Evolutionary conservation across 2,888 invertebrate genomes (phyloP).

Genomic region (Listrodromus nycthemerus): DNA sequence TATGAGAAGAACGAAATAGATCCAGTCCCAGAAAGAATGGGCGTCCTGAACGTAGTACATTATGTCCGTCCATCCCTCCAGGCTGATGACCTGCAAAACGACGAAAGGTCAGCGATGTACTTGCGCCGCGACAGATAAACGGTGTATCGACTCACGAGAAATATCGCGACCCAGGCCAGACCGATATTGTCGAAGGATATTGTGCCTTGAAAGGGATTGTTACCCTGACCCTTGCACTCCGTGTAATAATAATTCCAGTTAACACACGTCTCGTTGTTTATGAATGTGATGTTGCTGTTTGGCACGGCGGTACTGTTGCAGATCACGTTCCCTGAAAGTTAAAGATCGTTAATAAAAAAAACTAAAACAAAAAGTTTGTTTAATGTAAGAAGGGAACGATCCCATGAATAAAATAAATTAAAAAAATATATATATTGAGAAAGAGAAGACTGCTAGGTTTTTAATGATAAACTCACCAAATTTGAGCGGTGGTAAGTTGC

Average conservation of each 20-base stretch:
- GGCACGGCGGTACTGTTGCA: constrained; percentile 92
- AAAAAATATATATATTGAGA: background rate
- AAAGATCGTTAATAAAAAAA: constrained; percentile 28
- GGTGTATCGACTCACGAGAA: constrained; percentile 91
- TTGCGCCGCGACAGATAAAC: background rate
- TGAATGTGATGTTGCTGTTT: constrained; percentile 87
- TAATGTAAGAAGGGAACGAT: background rate
- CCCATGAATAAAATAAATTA: background rate
- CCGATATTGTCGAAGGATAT: constrained; percentile 99
- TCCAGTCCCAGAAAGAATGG: constrained; percentile 99
- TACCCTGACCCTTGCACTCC: constrained; percentile 95
- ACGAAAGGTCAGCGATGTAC: background rate
- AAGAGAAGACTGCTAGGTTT: too few species aligned
- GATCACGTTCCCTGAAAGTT: constrained; percentile 88
- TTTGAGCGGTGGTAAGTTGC: constrained; percentile 90
- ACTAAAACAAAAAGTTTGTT: background rate
- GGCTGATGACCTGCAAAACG: constrained; percentile 94
- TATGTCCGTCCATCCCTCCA: constrained; percentile 99
- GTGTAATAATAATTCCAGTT: constrained; percentile 99
- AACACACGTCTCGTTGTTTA: constrained; percentile 91
- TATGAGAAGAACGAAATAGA: constrained; percentile 99
- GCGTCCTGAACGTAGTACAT: constrained; percentile 99
- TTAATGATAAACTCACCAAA: constrained; percentile 75
- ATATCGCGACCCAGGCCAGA: constrained; percentile 99
- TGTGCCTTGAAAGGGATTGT: constrained; percentile 99